phyloP scores from a whole-genome alignment of 2,113 vertebrate species.

The Conger conger region DNA sequence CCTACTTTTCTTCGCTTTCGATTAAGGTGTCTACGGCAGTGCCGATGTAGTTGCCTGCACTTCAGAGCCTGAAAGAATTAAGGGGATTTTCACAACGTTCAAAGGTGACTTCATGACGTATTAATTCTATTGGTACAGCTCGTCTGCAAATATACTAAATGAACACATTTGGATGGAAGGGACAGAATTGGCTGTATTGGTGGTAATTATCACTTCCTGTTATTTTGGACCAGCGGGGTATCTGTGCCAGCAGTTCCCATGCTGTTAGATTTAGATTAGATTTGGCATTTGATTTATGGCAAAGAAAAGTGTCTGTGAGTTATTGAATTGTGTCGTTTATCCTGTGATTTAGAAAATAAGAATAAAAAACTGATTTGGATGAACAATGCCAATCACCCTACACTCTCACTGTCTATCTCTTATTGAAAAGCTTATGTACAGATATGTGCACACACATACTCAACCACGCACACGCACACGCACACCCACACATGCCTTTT shows the following conservation, averaged over 20 bases:
- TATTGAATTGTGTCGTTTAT: background rate
- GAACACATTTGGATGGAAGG: background rate
- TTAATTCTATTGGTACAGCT: background rate
- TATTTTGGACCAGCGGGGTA: background rate
- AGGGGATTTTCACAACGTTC: background rate
- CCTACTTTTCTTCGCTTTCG: background rate
- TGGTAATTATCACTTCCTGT: constrained; percentile 6
- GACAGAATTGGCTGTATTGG: background rate
- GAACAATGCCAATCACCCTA: no score
- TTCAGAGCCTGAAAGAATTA: background rate
- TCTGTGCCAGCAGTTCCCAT: background rate
- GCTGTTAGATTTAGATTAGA: background rate
- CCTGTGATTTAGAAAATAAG: background rate
- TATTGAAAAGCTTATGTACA: background rate
- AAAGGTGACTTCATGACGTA: background rate
- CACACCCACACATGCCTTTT: no score
- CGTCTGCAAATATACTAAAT: background rate
- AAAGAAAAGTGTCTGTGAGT: background rate
- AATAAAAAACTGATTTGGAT: background rate
- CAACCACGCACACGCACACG: no score
- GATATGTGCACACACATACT: no score
- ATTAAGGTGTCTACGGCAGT: background rate
- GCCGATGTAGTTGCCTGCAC: background rate
- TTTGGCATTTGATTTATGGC: background rate
- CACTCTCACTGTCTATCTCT: background rate